These are phyloP conservation scores for Aythya baeri DNA, from an alignment of 2,113 vertebrate genomes.

Conservation along the genomic window DNA sequence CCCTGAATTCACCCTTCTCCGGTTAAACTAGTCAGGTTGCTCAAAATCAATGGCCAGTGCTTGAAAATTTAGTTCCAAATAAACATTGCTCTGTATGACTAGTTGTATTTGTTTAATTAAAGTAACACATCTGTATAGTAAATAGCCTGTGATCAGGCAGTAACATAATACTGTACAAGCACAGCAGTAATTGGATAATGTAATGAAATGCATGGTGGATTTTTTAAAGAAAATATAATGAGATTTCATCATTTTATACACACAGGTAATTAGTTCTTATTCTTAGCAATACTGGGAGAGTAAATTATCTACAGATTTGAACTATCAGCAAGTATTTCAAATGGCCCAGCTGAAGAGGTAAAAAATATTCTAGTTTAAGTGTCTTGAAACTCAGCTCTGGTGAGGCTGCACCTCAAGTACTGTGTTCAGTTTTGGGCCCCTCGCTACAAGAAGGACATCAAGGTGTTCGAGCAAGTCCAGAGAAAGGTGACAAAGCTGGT, in stretches of 20 bases:
- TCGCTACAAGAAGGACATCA: no score
- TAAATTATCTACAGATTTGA: constrained; percentile 80
- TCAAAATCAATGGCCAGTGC: neutral
- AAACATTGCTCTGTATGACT: constrained; percentile 69
- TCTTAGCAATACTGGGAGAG: constrained; percentile 75
- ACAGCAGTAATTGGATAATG: constrained; percentile 79
- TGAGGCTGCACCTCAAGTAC: no score
- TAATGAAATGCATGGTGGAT: constrained; percentile 78
- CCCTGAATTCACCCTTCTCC: neutral
- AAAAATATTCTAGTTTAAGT: constrained; percentile 51
- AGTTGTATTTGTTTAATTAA: constrained; percentile 82
- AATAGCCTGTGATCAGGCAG: constrained; percentile 73
- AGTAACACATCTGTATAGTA: constrained; percentile 79
- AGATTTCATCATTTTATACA: constrained; percentile 80
- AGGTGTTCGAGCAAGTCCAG: no score
- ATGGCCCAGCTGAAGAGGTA: constrained; percentile 48
- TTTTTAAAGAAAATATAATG: constrained; percentile 80
- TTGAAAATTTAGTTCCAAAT: constrained; percentile 37
- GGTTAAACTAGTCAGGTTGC: neutral
- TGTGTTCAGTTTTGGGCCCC: no score
- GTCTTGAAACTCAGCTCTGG: neutral
- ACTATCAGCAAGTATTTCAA: constrained; percentile 79
- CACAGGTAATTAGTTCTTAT: constrained; percentile 82
- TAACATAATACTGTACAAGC: constrained; percentile 76
- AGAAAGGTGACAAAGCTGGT: no score